Evolutionary conservation across 1,140 invertebrate genomes (phyloP).

Genomic region (Araneus ventricosus): DNA sequence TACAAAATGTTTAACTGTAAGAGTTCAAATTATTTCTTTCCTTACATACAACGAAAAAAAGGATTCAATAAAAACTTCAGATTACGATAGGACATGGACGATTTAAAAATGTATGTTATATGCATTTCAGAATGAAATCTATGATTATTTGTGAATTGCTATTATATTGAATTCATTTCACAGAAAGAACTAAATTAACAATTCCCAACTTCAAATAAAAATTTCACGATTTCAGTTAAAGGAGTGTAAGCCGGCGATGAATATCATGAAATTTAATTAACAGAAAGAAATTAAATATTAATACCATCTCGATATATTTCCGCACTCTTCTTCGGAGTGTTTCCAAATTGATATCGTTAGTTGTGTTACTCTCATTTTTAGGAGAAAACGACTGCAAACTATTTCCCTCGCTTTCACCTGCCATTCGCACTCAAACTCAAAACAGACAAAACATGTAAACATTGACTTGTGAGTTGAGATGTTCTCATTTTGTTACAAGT

Average conservation of each 20-base stretch:
- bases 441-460: background rate
- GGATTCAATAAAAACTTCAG: too few relatives aligned
- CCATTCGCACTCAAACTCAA: slow-evolving; percentile 42
- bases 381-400: slow-evolving; percentile 66
- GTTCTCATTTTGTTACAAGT: background rate
- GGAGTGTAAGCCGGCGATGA: background rate
- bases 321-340: slow-evolving; percentile 82
- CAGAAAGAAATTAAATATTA: slow-evolving; percentile 48
- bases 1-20: too few relatives aligned
- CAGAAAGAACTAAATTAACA: background rate
- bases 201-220: background rate
- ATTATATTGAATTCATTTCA: too few relatives aligned
- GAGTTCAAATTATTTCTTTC: too few relatives aligned
- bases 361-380: slow-evolving; percentile 68
- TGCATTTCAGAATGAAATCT: too few relatives aligned
- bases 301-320: slow-evolving; percentile 84
- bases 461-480: background rate
- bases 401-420: slow-evolving; percentile 71
- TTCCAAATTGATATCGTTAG: slow-evolving; percentile 52
- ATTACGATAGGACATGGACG: too few relatives aligned
- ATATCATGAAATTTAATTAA: background rate
- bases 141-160: too few relatives aligned
- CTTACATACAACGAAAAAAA: too few relatives aligned
- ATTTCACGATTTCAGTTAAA: background rate
- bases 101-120: too few relatives aligned